Percentiles rank a stretch among this genome's conserved stretches.
Conservation (phyloP, 2,797 vertebrate species). For the Microhierax caerulescens region DNA sequence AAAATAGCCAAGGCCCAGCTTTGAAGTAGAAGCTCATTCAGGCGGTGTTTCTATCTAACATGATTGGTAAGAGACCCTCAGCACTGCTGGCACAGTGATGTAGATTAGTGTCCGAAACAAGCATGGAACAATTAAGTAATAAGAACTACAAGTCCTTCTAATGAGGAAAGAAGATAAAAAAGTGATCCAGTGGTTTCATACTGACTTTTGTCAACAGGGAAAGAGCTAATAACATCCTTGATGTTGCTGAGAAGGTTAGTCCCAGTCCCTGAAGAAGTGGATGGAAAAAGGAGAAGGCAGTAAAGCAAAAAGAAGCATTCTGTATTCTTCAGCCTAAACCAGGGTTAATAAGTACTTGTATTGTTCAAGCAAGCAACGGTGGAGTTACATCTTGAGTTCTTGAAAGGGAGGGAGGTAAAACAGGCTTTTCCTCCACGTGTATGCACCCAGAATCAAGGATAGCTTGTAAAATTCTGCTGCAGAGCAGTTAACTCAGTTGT, state of each 20-base stretch:
- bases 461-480: neutral
- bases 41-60: neutral
- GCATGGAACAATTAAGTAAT: neutral
- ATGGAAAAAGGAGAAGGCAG: neutral
- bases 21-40: neutral
- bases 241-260: neutral
- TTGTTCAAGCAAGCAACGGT: neutral
- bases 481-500: neutral
- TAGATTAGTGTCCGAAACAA: neutral
- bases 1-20: neutral
- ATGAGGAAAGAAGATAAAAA: neutral
- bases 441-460: neutral
- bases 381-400: neutral
- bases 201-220: neutral
- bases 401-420: neutral
- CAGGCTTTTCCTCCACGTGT: neutral
- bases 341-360: rapidly evolving
- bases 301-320: neutral
- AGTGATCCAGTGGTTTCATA: neutral
- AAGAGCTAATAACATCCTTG: neutral
- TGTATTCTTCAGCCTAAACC: neutral
- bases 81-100: neutral
- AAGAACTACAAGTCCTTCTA: neutral
- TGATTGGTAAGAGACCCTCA: neutral
- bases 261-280: neutral